Base-by-base conservation (phyloP, 2,113 vertebrate genomes). In the Sarotherodon lohbergeri region DNA sequence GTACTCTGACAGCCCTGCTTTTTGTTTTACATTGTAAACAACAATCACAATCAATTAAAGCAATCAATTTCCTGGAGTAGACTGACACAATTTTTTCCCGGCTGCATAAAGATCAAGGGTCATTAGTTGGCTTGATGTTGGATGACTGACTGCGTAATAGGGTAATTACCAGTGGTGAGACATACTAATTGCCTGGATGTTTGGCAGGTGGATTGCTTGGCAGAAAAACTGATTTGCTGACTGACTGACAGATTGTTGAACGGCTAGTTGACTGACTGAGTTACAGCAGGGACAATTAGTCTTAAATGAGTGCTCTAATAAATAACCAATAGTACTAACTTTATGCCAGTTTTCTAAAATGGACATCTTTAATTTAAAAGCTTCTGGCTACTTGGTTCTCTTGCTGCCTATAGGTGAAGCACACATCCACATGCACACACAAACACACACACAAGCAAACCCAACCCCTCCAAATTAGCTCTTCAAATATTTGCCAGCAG, bases 401-500 rank as follows among this genome's bases (percentile, higher is more conserved):
- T 32, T 55, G 68, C 88, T 85, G 80, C 71, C 27, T 91, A 71
- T 59, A 84, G 71, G 39, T 88, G 8, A 86, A 48, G 57, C 63
- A 84, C 86, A 86, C 57, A 84, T 81, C 84, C 55, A 78, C 27
- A 89, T 29, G 61, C 52, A 59, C 50, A 48, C 52, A 81, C 50
- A 86, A 63, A 83, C 56, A 89, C 84, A 85, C 73, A 84, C 85
- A 84, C 80, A 89, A 54, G 87, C 82, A 91, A 91, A 93, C 89
- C 90, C 79, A 94, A 87, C 86, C 89, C 91, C 84, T 95, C 95
- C 88, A 91, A 96, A 96, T 96, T 96, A 96, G 95, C 95, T 96
- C 95, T 90, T 93, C 93, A 96, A 96, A 96, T 96, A 96, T 96
- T 96, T 96, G 85, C 95, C 92, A 41, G 90, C 80, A 88, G 91